phyloP scores from a whole-genome alignment of 2,797 vertebrate genomes.

The Sebastiscus tertius region DNA sequence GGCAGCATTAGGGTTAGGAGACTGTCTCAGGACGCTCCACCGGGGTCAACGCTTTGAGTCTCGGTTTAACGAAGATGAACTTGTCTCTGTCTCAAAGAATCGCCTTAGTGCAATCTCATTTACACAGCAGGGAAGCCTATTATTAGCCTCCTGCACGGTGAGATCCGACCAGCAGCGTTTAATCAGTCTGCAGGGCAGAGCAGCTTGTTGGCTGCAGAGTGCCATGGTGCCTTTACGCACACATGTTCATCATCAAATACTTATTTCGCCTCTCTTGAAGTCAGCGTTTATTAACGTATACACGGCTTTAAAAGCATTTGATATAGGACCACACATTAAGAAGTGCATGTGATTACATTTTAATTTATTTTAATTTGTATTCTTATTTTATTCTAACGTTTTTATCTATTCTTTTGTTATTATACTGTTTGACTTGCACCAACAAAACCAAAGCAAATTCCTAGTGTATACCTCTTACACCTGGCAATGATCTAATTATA shows the following conservation, averaged over 20 bases:
- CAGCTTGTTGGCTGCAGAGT: neutral
- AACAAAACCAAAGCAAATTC: too few relatives aligned
- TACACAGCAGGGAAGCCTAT: constrained; percentile 70
- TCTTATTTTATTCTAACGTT: too few relatives aligned
- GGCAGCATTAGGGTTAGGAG: constrained; percentile 69
- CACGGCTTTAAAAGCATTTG: neutral
- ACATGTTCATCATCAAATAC: neutral
- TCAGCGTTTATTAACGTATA: neutral
- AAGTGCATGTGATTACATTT: neutral
- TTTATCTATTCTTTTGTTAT: too few relatives aligned
- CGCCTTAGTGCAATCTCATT: constrained; percentile 80
- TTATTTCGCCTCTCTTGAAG: neutral
- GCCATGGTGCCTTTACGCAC: neutral
- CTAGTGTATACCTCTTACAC: too few relatives aligned
- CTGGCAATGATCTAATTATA: neutral
- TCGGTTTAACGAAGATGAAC: constrained; percentile 79
- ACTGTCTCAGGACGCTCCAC: constrained; percentile 51
- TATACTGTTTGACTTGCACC: too few relatives aligned
- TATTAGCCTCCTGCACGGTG: constrained; percentile 65
- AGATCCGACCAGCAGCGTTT: constrained; percentile 58
- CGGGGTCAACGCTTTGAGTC: constrained; percentile 67
- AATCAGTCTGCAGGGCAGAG: constrained; percentile 44
- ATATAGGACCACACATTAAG: neutral
- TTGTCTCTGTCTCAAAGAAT: constrained; percentile 72
- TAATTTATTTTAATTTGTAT: accelerated